Base-by-base conservation (phyloP, 92 coral and sea anemone species). In the Plumapathes pennacea region DNA sequence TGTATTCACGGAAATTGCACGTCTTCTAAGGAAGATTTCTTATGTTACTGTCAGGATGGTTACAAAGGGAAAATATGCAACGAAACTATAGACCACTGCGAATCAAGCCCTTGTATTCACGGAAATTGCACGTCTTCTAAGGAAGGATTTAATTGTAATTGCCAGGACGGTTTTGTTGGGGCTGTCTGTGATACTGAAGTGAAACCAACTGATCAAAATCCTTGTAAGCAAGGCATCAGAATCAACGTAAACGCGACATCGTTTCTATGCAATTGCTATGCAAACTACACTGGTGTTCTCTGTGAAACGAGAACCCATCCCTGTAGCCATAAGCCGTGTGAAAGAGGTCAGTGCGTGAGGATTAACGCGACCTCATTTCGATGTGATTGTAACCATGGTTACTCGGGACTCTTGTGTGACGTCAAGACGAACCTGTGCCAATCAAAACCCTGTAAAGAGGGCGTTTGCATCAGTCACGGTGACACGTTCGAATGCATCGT, bases 1-100 rank as follows among this genome's bases (percentile, higher is more conserved):
- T 89, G 97, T 53, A 19, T 60, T 32, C 63, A 84, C 48, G 95
- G 97, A 1, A 57, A 50, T 53, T 89, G 97, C 76, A 68, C 57
- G 10, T 67, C 47, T 29, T 12, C 38, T 29, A 38, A 72, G 27
- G 58, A 52, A 13, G 82, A 76, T 0, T 83, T 80, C 57, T 55
- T 24, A 56, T 89, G 97, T 72, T 25, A 46, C 29, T 89, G 97
- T 30, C 54, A 33, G 28, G 58, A 40, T 6, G 83, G 89, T 25
- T 85, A 69, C 45, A 60, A 37, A 17, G 97, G 83, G 15, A 17
- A 7, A 10, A 15, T 62, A 27, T 85, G 94, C 39, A 64, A 64
- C 22, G 44, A 34, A 36, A 32, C 30, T n/a, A 22, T 21, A 9
- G 41, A 70, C 65, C 28, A 42, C 9, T 89, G 96, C 39, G 20